phyloP scores from a whole-genome alignment of 2,797 vertebrate species.

The Decapterus maruadsi region DNA sequence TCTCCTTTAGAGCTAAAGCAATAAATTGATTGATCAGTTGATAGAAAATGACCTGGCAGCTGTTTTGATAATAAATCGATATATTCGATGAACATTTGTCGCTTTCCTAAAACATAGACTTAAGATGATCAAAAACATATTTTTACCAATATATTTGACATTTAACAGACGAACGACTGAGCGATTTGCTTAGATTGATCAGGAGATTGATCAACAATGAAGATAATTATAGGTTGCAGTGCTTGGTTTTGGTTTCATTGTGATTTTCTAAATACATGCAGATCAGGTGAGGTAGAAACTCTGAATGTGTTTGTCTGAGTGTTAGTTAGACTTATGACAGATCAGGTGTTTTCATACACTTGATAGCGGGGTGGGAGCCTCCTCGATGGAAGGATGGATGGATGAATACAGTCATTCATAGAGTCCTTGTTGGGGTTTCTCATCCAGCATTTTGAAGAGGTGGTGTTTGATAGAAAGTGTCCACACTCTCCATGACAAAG shows the following conservation, averaged over 20 bases:
- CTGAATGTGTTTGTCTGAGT: constrained; percentile 4
- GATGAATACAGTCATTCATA: neutral
- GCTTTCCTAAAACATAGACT: neutral
- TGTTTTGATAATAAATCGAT: neutral
- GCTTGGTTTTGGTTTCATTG: neutral
- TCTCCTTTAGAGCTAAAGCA: neutral
- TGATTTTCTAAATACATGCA: constrained; percentile 10
- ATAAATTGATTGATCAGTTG: neutral
- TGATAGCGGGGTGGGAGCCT: constrained; percentile 10
- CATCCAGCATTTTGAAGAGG: constrained; percentile 43
- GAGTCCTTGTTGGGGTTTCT: constrained; percentile 20
- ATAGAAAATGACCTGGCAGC: neutral
- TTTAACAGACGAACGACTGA: neutral
- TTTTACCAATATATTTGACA: neutral
- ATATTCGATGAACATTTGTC: neutral
- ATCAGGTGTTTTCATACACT: neutral
- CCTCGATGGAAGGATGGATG: too few species aligned
- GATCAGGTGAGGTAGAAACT: neutral
- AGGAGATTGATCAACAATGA: neutral
- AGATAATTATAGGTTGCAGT: constrained; percentile 1
- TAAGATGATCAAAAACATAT: neutral
- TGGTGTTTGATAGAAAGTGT: constrained; percentile 47
- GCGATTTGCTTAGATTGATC: neutral
- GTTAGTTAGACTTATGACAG: neutral
- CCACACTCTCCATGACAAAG: constrained; percentile 62